Evolutionary conservation across 2,888 invertebrate species (phyloP).

Genomic region (Melolontha melolontha): DNA sequence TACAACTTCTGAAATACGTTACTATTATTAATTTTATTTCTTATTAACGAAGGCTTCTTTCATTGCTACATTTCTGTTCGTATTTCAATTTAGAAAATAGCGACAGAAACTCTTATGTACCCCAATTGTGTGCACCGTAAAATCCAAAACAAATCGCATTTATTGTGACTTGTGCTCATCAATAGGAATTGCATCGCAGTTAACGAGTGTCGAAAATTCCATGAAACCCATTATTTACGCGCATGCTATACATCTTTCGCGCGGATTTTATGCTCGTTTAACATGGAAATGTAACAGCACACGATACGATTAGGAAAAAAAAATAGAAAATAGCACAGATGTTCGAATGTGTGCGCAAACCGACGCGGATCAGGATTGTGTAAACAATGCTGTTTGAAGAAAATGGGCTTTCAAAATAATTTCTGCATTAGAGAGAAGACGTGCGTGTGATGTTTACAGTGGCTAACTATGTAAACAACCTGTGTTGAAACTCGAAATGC

Average conservation of each 20-base stretch:
- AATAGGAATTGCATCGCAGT: constrained; percentile 14
- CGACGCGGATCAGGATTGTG: constrained; percentile 3
- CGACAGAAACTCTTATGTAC: too few relatives aligned
- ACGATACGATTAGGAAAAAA: constrained; percentile 13
- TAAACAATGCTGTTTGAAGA: constrained; percentile 9
- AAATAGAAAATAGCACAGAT: constrained; percentile 17
- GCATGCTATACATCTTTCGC: constrained; percentile 1
- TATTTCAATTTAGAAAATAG: too few relatives aligned
- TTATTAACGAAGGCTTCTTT: too few relatives aligned
- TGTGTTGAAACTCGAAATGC: constrained; percentile 7
- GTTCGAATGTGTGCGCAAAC: constrained; percentile 8
- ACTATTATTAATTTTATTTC: too few relatives aligned
- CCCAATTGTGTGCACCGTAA: too few relatives aligned
- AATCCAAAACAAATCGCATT: neutral
- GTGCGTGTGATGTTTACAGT: neutral
- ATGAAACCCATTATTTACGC: constrained; percentile 30
- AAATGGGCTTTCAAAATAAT: constrained; percentile 14
- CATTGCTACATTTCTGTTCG: too few relatives aligned
- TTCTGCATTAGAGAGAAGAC: neutral
- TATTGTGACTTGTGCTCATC: constrained; percentile 1
- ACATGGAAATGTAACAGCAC: constrained; percentile 24
- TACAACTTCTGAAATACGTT: too few relatives aligned
- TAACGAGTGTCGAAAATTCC: constrained; percentile 24
- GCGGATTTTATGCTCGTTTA: constrained; percentile 28
- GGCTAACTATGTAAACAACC: constrained; percentile 8